Evolutionary conservation across 2,797 vertebrate species (phyloP), one percentile per base, ranked within the genome.

Genomic region (Iguana delicatissima): DNA sequence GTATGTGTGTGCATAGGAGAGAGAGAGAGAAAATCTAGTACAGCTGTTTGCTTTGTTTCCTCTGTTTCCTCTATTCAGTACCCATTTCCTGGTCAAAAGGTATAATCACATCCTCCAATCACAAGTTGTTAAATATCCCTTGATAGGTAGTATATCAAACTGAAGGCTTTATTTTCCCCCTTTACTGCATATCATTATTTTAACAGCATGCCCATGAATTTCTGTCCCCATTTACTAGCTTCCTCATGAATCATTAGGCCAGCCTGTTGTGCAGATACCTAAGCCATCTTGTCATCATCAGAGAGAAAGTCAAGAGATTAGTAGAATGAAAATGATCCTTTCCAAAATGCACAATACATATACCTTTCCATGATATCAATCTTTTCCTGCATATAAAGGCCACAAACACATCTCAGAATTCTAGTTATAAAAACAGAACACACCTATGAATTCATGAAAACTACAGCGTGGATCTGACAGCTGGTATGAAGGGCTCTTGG

Each of bases 151-250:
- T 50, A 86, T 59, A 80, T 86, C 62, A 90, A 85, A 80, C 14
- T 29, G 14, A 59, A 89, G 59, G n/a, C 8, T 88, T 80, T 79
- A 84, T 77, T 64, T 82, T 52, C 59, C 7, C 2, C 46, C 55
- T 82, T 74, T 74, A 57, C 79, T 82, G 29, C 67, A n/a, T 50
- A 20, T 73, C 29, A 50, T 82, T 82, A 90, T 86, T 76, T 86
- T 90, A 90, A 62, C 35, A 52, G 52, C 38, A 59, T 18, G 35
- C 26, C 52, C 80, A 59, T 89, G 73, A 89, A 64, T 84, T 84
- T 2, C 32, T n/a, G 32, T 69, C 22, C 14, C 38, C 67, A 81
- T 72, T 82, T 81, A 50, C n/a, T 72, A 86, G 35, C 29, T 86
- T n/a, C 32, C 69, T 42, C 64, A 86, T 86, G 64, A 82, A 86